A percentile compares a stretch with the other conserved stretches of the same genome.
Conservation (phyloP, 2,888 invertebrate genomes). For the Taenaris catops region DNA sequence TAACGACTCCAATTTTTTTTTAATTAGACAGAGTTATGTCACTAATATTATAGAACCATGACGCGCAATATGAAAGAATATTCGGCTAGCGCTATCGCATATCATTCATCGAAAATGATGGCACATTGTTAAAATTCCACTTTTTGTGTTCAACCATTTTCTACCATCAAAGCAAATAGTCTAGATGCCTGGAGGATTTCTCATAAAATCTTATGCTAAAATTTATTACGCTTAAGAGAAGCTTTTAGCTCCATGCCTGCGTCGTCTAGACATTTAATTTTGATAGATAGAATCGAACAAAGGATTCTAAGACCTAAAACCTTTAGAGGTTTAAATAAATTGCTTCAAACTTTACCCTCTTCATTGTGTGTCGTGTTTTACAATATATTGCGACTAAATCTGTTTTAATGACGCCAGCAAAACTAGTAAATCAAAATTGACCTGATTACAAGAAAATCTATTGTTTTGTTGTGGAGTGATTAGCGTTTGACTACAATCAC, state of each 20-base stretch:
- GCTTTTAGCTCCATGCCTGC: constrained; percentile 15
- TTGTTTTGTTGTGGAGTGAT: too few relatives aligned
- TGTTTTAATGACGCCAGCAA: too few relatives aligned
- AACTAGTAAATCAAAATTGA: too few relatives aligned
- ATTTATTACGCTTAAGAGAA: constrained; percentile 20
- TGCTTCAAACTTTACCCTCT: neutral
- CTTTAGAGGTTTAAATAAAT: constrained; percentile 1
- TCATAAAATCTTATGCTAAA: constrained; percentile 19
- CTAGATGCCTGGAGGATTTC: constrained; percentile 18
- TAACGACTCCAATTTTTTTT: too few relatives aligned
- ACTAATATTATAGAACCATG: too few relatives aligned
- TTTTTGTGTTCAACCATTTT: constrained; percentile 14
- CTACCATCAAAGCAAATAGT: constrained; percentile 19
- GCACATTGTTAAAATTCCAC: constrained; percentile 8
- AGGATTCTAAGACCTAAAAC: neutral
- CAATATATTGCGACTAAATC: too few relatives aligned
- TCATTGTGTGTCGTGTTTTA: too few relatives aligned
- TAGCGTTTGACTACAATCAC: too few relatives aligned
- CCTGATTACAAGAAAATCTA: too few relatives aligned
- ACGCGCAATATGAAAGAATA: too few relatives aligned
- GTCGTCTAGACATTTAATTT: constrained; percentile 19
- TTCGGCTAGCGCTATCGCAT: too few relatives aligned
- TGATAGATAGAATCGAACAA: constrained; percentile 13
- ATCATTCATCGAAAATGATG: constrained; percentile 3
- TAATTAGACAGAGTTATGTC: too few relatives aligned